Evolutionary conservation across 2,797 vertebrate species (phyloP), one percentile per base, ranked within the genome.

Genomic region (Pseudotriccus pelzelni): DNA sequence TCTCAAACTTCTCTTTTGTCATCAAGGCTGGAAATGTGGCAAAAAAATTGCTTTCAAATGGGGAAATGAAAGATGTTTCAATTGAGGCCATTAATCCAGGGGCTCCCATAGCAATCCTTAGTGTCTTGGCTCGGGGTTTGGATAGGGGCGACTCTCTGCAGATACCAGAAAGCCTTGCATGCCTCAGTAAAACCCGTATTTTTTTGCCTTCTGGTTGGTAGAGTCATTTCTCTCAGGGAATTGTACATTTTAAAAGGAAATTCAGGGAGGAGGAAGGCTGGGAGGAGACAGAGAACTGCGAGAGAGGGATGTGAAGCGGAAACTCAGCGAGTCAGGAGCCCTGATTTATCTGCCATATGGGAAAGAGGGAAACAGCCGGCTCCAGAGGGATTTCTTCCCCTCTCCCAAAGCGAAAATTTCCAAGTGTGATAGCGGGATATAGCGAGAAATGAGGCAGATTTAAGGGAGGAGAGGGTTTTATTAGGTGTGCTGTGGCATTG

Each of bases 361-460:
- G 81, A 92, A 90, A 73, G 87, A 78, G 50, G 77, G 20, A 86
- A 80, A 88, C 34, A 76, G 69, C 72, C 32, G 1, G 43, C 58
- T 89, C 92, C 66, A 44, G 49, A 69, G 92, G 92, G 92, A 82
- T 63, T 76, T 46, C 34, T 75, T 84, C 53, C 69, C 46, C 21
- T 52, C 43, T 92, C 69, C 58, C 70, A 10, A 84, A 84, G 89
- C 63, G 55, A 89, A 80, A 66, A 94, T 95, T 93, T 80, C 64
- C 39, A 34, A 74, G 75, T 1, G 0, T 27, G 50, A 73, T 69
- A 60, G 87, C 27, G 72, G 59, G 56, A 63, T 82, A 15, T 4
- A 50, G 63, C 32, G 41, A 85, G 82, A 70, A 96, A 90, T 6
- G 3, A 95, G 91, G 93, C 78, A 95, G 91, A 91, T 94, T 95